Conservation (phyloP, 2,113 vertebrate species). For the Leptobrachium leishanense region DNA sequence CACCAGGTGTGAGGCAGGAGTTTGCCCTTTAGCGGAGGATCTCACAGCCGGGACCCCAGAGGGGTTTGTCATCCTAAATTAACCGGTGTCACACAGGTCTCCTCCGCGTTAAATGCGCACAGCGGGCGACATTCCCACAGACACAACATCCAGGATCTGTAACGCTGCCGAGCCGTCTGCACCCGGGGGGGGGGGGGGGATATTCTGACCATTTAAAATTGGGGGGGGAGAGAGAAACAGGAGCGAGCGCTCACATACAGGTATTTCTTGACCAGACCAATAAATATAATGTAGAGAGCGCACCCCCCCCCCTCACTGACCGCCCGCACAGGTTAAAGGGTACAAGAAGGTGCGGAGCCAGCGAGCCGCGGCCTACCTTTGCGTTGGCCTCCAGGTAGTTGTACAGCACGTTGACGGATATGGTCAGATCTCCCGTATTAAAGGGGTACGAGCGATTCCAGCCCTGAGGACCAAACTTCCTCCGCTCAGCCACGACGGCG, state of each 20-base stretch:
- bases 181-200: no score
- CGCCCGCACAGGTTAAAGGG: no score
- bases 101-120: neutral
- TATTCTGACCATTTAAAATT: no score
- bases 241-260: no score
- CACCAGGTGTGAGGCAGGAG: neutral
- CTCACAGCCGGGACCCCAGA: neutral
- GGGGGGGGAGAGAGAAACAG: no score
- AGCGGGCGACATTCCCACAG: no score
- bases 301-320: no score
- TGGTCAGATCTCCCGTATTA: conserved; percentile 88
- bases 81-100: neutral
- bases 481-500: conserved; percentile 86
- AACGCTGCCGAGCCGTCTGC: no score
- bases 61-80: neutral
- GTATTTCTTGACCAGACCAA: no score
- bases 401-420: conserved; percentile 86
- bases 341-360: no score
- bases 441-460: conserved; percentile 94
- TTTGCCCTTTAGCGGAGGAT: neutral
- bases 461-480: conserved; percentile 91
- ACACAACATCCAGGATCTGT: no score
- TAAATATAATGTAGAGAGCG: no score
- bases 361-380: conserved; percentile 70
- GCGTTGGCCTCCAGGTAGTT: conserved; percentile 90